phyloP scores from a whole-genome alignment of 2,888 invertebrate species.

The Phragmatobia fuliginosa region DNA sequence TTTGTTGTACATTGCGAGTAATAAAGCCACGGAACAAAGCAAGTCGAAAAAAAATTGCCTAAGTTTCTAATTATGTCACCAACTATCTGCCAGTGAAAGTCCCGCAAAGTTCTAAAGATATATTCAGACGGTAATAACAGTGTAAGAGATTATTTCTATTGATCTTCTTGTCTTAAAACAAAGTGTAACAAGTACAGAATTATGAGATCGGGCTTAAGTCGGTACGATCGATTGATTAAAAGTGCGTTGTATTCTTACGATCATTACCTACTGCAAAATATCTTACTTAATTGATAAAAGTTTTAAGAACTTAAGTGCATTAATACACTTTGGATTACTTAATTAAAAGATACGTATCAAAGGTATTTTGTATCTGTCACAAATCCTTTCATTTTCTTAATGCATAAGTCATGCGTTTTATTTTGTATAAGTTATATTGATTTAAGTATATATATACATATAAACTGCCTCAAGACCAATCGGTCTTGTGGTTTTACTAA shows the following conservation, averaged over 20 bases:
- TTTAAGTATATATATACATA: no score
- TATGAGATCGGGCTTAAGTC: not conserved
- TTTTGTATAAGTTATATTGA: no score
- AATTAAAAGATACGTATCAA: not conserved
- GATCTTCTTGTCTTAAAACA: not conserved
- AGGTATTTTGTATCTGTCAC: not conserved
- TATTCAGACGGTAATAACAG: no score
- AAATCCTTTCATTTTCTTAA: not conserved
- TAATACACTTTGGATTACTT: not conserved
- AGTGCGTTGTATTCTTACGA: not conserved
- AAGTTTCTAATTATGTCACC: no score
- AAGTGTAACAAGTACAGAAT: not conserved
- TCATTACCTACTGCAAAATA: not conserved
- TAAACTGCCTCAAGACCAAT: no score
- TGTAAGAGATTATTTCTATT: not conserved
- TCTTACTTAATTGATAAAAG: not conserved
- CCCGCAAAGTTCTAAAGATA: no score
- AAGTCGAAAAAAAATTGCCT: no score
- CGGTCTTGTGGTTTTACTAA: no score
- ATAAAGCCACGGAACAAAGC: no score
- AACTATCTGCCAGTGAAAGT: no score
- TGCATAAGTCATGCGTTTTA: no score
- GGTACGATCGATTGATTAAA: not conserved
- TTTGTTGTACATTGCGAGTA: no score
- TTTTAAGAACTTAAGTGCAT: not conserved